Evolutionary conservation across 1,140 invertebrate species (phyloP).

Genomic region (Zaprionus lachaisei): DNA sequence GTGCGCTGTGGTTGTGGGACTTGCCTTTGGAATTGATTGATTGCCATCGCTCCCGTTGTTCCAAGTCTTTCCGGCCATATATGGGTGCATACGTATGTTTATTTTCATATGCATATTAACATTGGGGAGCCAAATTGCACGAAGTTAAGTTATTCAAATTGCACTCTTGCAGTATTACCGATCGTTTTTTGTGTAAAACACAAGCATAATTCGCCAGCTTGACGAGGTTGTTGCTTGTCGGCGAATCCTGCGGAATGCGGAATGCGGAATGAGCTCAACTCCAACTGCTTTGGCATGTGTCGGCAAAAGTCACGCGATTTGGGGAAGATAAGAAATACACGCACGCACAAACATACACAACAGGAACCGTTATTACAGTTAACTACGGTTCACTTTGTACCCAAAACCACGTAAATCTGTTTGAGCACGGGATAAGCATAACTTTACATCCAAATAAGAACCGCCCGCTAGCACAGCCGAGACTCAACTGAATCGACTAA

Average conservation of each 20-base stretch:
- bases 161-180: slow-evolving; percentile 44
- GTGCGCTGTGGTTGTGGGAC: slow-evolving; percentile 21
- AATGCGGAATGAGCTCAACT: slow-evolving; percentile 7
- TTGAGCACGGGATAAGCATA: background rate
- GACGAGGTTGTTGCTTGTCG: slow-evolving; percentile 23
- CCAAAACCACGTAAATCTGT: background rate
- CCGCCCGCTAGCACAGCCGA: slow-evolving; percentile 39
- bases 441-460: background rate
- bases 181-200: slow-evolving; percentile 11
- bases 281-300: slow-evolving; percentile 13
- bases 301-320: slow-evolving; percentile 64
- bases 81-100: background rate
- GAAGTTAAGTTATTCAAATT: slow-evolving; percentile 59
- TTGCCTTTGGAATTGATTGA: slow-evolving; percentile 68
- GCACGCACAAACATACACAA: slow-evolving; percentile 14
- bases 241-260: slow-evolving; percentile 15
- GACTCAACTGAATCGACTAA: slow-evolving; percentile 56
- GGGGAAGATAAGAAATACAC: slow-evolving; percentile 37
- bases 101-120: slow-evolving; percentile 33
- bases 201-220: background rate
- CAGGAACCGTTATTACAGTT: slow-evolving; percentile 31
- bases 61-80: slow-evolving; percentile 11
- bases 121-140: slow-evolving; percentile 28
- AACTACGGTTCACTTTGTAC: background rate
- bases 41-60: slow-evolving; percentile 49